Conservation (phyloP, 1,140 invertebrate species). For the Trichogramma pretiosum region DNA sequence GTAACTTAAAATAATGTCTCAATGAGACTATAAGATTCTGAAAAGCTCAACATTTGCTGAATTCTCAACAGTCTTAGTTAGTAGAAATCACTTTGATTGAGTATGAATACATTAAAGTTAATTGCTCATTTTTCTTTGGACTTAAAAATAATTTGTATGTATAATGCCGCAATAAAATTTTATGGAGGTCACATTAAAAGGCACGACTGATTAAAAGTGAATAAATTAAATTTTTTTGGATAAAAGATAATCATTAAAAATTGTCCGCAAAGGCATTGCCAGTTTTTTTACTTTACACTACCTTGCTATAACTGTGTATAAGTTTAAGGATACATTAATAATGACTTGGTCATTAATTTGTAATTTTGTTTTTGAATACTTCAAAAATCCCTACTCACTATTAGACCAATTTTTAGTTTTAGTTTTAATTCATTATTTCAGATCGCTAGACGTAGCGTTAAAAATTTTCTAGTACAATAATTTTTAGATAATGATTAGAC, state of each 20-base stretch:
- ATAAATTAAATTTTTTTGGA: constrained; percentile 28
- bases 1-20: constrained; percentile 27
- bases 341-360: constrained; percentile 11
- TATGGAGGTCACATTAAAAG: constrained; percentile 33
- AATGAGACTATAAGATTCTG: constrained; percentile 18
- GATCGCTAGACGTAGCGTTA: constrained; percentile 9
- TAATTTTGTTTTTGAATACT: constrained; percentile 14
- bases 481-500: constrained; percentile 6
- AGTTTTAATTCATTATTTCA: too few relatives aligned
- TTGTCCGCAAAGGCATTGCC: constrained; percentile 18
- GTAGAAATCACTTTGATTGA: constrained; percentile 24
- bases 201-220: constrained; percentile 37
- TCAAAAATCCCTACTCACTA: not conserved
- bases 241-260: constrained; percentile 32
- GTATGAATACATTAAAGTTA: constrained; percentile 18
- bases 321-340: constrained; percentile 4
- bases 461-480: constrained; percentile 14
- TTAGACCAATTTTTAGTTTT: constrained; percentile 11
- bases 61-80: constrained; percentile 24
- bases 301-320: constrained; percentile 9
- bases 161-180: constrained; percentile 27
- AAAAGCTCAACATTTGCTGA: constrained; percentile 24
- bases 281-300: not conserved
- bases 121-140: constrained; percentile 13
- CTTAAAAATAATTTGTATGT: constrained; percentile 33